These are phyloP conservation scores for Drosophila sturtevanti DNA, from an alignment of 1,140 invertebrate genomes.

Conservation along the genomic window DNA sequence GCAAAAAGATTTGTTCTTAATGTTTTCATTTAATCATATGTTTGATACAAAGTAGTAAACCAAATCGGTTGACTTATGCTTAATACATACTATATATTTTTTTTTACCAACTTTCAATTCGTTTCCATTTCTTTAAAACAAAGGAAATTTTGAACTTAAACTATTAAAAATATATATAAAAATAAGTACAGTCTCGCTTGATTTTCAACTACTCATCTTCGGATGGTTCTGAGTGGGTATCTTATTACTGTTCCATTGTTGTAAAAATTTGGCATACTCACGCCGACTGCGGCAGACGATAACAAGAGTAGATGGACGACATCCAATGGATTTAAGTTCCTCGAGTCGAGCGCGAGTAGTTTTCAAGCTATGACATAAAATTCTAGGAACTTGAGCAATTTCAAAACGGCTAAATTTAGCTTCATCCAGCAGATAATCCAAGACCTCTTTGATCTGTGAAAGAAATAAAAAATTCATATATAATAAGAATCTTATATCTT, in stretches of 20 bases:
- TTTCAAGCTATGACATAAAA: slow-evolving; percentile 84
- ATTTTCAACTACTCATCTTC: background rate
- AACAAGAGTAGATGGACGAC: slow-evolving; percentile 82
- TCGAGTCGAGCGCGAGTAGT: slow-evolving; percentile 83
- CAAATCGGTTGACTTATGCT: no score
- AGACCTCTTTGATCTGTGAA: slow-evolving; percentile 82
- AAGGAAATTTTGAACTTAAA: slow-evolving; percentile 8
- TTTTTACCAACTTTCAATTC: no score
- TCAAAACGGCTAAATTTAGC: slow-evolving; percentile 83
- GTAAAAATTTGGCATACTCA: slow-evolving; percentile 83
- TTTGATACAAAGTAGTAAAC: no score
- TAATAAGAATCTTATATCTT: background rate
- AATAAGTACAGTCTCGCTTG: background rate
- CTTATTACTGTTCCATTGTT: slow-evolving; percentile 51
- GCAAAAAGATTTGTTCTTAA: no score
- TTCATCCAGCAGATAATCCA: slow-evolving; percentile 83
- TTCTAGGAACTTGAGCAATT: slow-evolving; percentile 83
- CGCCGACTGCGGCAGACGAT: slow-evolving; percentile 83
- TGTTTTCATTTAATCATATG: no score
- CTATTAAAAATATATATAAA: background rate
- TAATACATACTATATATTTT: no score
- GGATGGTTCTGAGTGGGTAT: background rate
- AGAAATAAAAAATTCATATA: background rate
- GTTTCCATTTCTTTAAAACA: background rate
- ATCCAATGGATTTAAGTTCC: slow-evolving; percentile 81